phyloP scores from a whole-genome alignment of 64 coral and sea anemone species.

The Pachyseris speciosa region DNA sequence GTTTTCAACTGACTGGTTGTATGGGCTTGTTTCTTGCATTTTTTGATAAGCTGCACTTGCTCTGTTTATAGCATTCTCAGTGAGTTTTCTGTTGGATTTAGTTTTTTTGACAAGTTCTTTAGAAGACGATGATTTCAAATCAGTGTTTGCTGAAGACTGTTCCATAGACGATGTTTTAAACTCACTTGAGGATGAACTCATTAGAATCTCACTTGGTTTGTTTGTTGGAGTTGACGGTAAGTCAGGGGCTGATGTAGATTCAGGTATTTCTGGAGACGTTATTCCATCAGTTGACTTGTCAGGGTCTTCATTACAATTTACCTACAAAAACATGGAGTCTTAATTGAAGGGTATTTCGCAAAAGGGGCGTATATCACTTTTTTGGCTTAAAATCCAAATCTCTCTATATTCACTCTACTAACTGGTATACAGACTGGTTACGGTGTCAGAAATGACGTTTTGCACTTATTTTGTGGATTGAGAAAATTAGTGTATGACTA shows the following conservation, averaged over 20 bases:
- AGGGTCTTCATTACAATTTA: not conserved
- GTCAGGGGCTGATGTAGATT: not conserved
- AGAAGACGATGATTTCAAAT: constrained; percentile 11
- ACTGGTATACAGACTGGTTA: too few relatives aligned
- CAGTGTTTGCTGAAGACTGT: not conserved
- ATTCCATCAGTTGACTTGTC: not conserved
- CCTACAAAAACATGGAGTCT: not conserved
- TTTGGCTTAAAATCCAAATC: too few relatives aligned
- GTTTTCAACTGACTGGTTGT: constrained; percentile 81
- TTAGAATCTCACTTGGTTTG: not conserved
- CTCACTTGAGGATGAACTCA: not conserved
- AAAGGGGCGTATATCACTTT: too few relatives aligned
- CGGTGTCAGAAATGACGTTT: too few relatives aligned
- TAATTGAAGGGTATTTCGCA: too few relatives aligned
- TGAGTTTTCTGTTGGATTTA: constrained; percentile 9
- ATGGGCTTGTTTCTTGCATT: constrained; percentile 60
- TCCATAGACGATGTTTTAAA: not conserved
- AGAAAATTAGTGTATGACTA: too few relatives aligned
- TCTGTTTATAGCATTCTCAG: constrained; percentile 26
- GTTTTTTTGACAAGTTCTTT: not conserved
- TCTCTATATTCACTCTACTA: too few relatives aligned
- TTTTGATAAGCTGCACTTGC: constrained; percentile 15
- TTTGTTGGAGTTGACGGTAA: not conserved
- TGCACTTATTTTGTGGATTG: too few relatives aligned
- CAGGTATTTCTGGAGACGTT: not conserved